Conservation (phyloP, 1,140 invertebrate species). For the Aphelenchoides fujianensis region DNA sequence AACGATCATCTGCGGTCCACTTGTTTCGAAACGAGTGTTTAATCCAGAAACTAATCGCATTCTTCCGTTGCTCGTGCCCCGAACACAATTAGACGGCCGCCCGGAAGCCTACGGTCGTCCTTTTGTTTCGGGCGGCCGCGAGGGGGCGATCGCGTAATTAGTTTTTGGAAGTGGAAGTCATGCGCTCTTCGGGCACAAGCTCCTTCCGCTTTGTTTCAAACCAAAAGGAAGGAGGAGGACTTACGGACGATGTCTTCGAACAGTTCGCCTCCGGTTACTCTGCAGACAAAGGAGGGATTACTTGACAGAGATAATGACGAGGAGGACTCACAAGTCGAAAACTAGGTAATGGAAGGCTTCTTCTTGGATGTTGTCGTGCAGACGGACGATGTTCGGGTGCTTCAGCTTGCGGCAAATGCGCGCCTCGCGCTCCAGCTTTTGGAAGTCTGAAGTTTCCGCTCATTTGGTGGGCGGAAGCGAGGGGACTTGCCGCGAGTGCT, state of each 20-base stretch:
- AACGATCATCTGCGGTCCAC: no score
- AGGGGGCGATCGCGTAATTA: no score
- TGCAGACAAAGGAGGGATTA: slow-evolving; percentile 63
- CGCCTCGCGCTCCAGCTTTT: slow-evolving; percentile 92
- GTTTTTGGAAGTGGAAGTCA: no score
- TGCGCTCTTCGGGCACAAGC: no score
- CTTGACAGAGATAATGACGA: background rate
- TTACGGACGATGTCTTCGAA: slow-evolving; percentile 93
- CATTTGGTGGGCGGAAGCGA: no score
- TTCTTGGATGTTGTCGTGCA: slow-evolving; percentile 99
- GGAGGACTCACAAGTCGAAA: slow-evolving; percentile 84
- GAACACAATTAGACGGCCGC: no score
- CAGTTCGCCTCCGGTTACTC: slow-evolving; percentile 97
- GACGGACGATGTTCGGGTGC: slow-evolving; percentile 85
- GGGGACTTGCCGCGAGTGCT: slow-evolving; percentile 80
- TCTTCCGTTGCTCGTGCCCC: no score
- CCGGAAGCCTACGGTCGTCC: no score
- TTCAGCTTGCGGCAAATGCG: slow-evolving; percentile 83
- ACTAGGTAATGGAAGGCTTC: slow-evolving; percentile 99
- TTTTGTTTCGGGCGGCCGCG: no score
- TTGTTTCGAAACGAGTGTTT: no score
- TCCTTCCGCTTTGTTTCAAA: no score
- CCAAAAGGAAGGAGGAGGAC: background rate
- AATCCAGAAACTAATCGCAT: no score
- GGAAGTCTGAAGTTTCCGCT: slow-evolving; percentile 96